Conservation (phyloP, 2,113 vertebrate genomes). For the Scalopus aquaticus region DNA sequence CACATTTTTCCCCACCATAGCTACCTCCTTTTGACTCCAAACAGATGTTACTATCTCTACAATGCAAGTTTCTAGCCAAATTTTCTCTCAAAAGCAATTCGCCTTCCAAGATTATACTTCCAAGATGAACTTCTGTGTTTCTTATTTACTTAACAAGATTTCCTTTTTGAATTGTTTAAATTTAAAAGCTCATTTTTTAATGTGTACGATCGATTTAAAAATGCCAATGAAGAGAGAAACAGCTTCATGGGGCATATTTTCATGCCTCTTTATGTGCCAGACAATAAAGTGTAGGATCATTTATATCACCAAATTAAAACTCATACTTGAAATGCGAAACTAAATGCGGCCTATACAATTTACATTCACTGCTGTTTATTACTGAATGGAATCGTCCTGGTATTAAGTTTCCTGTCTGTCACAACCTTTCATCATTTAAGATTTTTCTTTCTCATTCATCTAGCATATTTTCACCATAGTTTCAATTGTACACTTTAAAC, state of each 20-base stretch:
- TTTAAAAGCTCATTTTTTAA: not conserved
- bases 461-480: not conserved
- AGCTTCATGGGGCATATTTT: not conserved
- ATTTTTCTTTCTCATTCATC: conserved; percentile 15
- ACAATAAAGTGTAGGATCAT: conserved; percentile 40
- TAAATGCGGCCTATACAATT: not conserved
- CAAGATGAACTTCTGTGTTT: not conserved
- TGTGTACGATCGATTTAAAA: conserved; percentile 14
- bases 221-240: not conserved
- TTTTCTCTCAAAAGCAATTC: not conserved
- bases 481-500: conserved; percentile 26
- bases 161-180: not conserved
- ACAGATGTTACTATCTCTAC: not conserved
- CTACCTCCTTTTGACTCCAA: not conserved
- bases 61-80: not conserved
- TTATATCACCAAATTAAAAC: conserved; percentile 30
- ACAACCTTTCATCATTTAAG: conserved; percentile 3
- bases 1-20: not conserved
- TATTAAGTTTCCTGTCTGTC: not conserved
- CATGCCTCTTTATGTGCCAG: not conserved
- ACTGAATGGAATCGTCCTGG: not conserved
- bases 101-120: conserved; percentile 12
- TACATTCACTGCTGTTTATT: not conserved
- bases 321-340: conserved; percentile 40
- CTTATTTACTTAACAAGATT: not conserved